Conservation (phyloP, 1,140 invertebrate species). For the Drosophila tani region DNA sequence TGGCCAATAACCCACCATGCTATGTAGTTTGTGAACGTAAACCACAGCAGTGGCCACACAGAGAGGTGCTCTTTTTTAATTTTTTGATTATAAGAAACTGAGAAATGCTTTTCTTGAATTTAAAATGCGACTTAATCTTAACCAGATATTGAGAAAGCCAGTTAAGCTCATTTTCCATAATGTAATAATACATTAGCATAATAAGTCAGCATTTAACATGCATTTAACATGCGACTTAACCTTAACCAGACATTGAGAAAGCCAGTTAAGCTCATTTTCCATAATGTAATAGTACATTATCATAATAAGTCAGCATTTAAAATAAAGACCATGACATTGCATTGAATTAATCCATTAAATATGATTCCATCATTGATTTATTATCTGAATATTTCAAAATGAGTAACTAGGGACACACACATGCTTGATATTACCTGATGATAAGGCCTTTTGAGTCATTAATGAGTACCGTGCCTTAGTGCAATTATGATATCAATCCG, state of each 20-base stretch:
- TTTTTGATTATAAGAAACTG: not conserved
- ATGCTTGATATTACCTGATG: not conserved
- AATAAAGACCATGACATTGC: too few species aligned
- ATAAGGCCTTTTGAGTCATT: conserved; percentile 10
- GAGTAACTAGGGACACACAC: not conserved
- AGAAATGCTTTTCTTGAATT: not conserved
- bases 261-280: not conserved
- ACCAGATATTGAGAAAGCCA: not conserved
- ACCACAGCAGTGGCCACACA: not conserved
- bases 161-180: not conserved
- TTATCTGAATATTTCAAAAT: not conserved
- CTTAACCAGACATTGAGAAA: not conserved
- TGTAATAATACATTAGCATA: not conserved
- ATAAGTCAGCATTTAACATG: too few species aligned
- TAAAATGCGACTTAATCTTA: not conserved
- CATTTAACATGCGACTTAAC: too few species aligned
- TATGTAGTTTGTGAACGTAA: too few species aligned
- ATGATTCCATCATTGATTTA: not conserved
- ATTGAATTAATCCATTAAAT: not conserved
- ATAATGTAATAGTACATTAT: not conserved
- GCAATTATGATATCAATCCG: conserved; percentile 12
- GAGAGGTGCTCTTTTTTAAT: not conserved
- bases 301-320: too few species aligned
- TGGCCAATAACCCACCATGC: conserved; percentile 3
- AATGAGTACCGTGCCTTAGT: conserved; percentile 14